Evolutionary conservation across 2,888 invertebrate genomes (phyloP).

Genomic region (Notocelia uddmanniana): DNA sequence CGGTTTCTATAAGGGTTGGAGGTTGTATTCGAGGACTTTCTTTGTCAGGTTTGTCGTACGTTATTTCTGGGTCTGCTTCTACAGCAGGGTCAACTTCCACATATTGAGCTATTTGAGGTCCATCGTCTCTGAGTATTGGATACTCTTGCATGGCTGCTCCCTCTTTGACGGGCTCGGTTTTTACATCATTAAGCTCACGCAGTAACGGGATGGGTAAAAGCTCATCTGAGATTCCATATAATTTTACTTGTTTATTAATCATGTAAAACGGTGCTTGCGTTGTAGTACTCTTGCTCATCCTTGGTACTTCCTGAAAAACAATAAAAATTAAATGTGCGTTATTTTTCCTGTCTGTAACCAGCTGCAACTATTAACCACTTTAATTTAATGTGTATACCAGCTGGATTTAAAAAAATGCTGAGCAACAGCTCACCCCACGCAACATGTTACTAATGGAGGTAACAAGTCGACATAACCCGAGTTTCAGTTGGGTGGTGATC

Average conservation of each 20-base stretch:
- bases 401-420: too few relatives aligned
- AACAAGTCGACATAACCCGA: too few relatives aligned
- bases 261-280: not conserved
- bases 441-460: too few relatives aligned
- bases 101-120: not conserved
- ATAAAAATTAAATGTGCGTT: not conserved
- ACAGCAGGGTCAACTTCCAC: not conserved
- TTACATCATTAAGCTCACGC: not conserved
- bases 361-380: too few relatives aligned
- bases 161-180: conserved; percentile 1
- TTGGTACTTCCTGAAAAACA: conserved; percentile 1
- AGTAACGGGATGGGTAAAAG: not conserved
- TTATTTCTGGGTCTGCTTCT: conserved; percentile 11
- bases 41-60: not conserved
- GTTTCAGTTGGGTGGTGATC: too few relatives aligned
- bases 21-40: not conserved
- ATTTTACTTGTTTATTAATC: not conserved
- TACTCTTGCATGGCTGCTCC: not conserved
- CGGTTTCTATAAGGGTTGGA: not conserved
- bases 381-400: too few relatives aligned
- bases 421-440: too few relatives aligned
- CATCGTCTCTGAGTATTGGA: too few relatives aligned
- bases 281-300: not conserved
- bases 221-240: not conserved
- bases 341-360: too few relatives aligned